Percentiles rank a stretch among this genome's conserved stretches.
phyloP scores from a whole-genome alignment of 2,888 invertebrate genomes.

The Elysia crispata region DNA sequence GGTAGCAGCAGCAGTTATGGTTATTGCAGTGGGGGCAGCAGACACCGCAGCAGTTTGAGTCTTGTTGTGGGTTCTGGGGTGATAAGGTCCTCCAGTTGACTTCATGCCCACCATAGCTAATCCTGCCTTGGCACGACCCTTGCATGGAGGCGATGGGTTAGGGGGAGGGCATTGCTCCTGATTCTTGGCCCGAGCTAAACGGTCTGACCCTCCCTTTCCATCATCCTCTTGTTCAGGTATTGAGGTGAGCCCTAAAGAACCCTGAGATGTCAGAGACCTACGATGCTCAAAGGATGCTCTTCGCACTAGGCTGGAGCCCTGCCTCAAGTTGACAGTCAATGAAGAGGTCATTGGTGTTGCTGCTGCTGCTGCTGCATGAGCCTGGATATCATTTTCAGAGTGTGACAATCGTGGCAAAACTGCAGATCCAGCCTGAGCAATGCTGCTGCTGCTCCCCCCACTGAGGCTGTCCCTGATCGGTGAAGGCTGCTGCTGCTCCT shows the following conservation, averaged over 20 bases:
- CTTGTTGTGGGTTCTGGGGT: constrained; percentile 27
- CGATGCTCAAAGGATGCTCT: constrained; percentile 48
- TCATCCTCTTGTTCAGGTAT: constrained; percentile 54
- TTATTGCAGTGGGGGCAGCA: not conserved
- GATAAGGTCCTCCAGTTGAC: not conserved
- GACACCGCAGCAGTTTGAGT: not conserved
- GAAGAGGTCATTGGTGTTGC: constrained; percentile 21
- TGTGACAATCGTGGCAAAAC: too few species aligned
- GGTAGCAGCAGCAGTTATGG: not conserved
- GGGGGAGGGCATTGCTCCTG: constrained; percentile 47
- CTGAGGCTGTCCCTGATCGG: constrained; percentile 47
- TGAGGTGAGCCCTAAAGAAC: constrained; percentile 51
- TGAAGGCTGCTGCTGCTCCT: constrained; percentile 40
- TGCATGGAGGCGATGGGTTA: constrained; percentile 49
- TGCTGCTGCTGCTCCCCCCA: too few species aligned
- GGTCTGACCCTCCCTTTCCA: constrained; percentile 15
- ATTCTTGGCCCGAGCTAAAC: constrained; percentile 28
- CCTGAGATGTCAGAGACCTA: constrained; percentile 46
- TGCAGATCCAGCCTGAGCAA: too few species aligned
- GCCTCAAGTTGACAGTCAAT: constrained; percentile 30
- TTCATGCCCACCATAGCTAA: constrained; percentile 40
- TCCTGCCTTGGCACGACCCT: constrained; percentile 31
- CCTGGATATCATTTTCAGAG: too few species aligned
- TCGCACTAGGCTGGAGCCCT: constrained; percentile 17
- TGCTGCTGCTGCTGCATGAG: too few species aligned